These are phyloP conservation scores for Sceloporus tristichus DNA, from an alignment of 2,113 vertebrate species.

Conservation along the genomic window DNA sequence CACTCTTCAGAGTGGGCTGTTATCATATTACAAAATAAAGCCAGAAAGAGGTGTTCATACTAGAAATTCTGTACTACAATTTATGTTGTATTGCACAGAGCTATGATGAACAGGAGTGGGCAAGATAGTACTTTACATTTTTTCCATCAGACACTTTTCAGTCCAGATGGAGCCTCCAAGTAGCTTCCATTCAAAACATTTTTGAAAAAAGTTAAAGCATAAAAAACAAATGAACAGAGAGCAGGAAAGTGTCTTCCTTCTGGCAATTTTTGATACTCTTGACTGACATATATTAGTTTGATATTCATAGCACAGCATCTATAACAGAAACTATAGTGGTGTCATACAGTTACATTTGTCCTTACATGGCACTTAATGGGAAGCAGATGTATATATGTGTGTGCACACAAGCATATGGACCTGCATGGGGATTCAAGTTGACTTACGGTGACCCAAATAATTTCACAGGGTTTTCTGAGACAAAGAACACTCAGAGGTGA, in stretches of 20 bases:
- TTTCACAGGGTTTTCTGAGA: no score
- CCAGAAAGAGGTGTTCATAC: neutral
- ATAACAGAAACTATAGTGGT: neutral
- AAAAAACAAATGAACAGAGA: neutral
- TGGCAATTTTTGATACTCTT: neutral
- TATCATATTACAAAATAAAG: neutral
- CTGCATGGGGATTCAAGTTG: no score
- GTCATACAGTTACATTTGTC: neutral
- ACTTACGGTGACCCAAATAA: no score
- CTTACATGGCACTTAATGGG: neutral
- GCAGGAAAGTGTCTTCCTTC: neutral
- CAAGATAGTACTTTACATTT: neutral
- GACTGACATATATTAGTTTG: no score
- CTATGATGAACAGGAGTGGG: neutral
- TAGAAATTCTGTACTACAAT: neutral
- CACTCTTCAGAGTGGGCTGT: neutral
- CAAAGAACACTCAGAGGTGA: no score
- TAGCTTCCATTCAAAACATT: no score
- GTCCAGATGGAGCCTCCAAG: no score
- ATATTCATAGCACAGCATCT: no score
- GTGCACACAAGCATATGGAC: no score
- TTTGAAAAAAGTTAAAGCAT: neutral
- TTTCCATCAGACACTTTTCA: no score
- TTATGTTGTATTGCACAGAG: neutral
- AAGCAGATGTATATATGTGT: neutral